phyloP scores from a whole-genome alignment of 2,888 invertebrate genomes.

The Phasia obesa region DNA sequence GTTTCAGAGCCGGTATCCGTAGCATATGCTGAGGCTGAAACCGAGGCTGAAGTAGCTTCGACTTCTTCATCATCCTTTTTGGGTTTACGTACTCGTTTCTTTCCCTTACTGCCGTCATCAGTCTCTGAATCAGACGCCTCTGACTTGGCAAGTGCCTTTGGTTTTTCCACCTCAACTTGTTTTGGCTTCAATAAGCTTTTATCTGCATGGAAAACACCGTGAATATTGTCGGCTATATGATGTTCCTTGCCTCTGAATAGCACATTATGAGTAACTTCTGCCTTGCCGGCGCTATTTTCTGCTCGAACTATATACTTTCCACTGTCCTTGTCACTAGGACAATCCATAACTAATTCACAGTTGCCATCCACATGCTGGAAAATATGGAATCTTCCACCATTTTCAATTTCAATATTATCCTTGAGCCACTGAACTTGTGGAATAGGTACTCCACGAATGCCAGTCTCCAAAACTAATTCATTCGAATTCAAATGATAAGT shows the following conservation, averaged over 20 bases:
- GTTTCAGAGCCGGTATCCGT: conserved; percentile 78
- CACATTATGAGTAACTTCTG: conserved; percentile 88
- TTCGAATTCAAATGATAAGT: conserved; percentile 88
- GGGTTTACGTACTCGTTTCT: conserved; percentile 74
- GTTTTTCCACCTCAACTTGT: conserved; percentile 73
- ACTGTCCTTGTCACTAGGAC: conserved; percentile 87
- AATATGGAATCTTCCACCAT: conserved; percentile 85
- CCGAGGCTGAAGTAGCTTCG: conserved; percentile 71
- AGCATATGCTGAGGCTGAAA: conserved; percentile 66
- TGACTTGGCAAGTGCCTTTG: conserved; percentile 55
- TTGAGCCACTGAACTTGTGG: conserved; percentile 90
- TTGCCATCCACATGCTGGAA: conserved; percentile 89
- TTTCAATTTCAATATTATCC: conserved; percentile 85
- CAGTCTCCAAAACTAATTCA: conserved; percentile 90
- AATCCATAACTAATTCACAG: conserved; percentile 87
- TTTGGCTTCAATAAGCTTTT: conserved; percentile 79
- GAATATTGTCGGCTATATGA: conserved; percentile 82
- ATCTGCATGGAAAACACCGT: conserved; percentile 82
- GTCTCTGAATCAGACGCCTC: conserved; percentile 72
- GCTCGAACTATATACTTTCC: conserved; percentile 91
- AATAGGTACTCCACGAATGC: conserved; percentile 88
- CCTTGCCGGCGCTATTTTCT: conserved; percentile 88
- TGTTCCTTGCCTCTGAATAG: conserved; percentile 85
- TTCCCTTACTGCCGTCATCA: conserved; percentile 74
- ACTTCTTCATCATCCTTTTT: conserved; percentile 77